Evolutionary conservation across 2,888 invertebrate genomes (phyloP), one percentile per base, ranked within the genome.

Genomic region (Lagria hirta): DNA sequence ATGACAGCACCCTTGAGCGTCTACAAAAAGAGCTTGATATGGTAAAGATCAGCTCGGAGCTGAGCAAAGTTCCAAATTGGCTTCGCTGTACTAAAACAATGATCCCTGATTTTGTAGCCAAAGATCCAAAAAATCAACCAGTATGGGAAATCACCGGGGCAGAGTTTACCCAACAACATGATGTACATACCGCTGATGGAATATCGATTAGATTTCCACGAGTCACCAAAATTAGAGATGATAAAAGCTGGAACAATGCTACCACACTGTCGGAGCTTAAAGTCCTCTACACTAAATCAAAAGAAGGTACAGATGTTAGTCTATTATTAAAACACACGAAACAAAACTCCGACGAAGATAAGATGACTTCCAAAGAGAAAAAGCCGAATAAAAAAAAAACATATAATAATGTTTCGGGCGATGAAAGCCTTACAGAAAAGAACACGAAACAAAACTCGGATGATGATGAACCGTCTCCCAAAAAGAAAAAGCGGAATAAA

Each of bases 81-180:
- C 66, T 96, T 47, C 76, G 80, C 27, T 88, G 91, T 43, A 89
- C 85, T 51, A 88, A 86, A 65, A 79, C 84, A 0, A 80, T 95
- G 77, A 78, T 91, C 6, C 96, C 96, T 0, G 95, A 96, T 73
- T 94, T 90, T 67, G 81, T 96, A 1, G 89, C 90, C 2, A 76
- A 72, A 35, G 83, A 92, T 71, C 95, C 96, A 0, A 84, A 86
- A 66, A 74, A 80, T 14, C 88, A 90, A 68, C 95, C 93, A 0
- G 88, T 97, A 4, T 96, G 96, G 95, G 95, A 96, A 74, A 91
- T 96, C 43, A 90, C 92, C 1, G 92, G 87, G 0, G 87, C 88
- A 0, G 88, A 88, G 69, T 80, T 88, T 53, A 85, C 87, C 2
- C 48, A 85, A 66, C 48, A 85, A 66, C 84, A 87, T 2, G 84